Evolutionary conservation across 1,140 invertebrate species (phyloP).

Genomic region (Argopecten irradians): DNA sequence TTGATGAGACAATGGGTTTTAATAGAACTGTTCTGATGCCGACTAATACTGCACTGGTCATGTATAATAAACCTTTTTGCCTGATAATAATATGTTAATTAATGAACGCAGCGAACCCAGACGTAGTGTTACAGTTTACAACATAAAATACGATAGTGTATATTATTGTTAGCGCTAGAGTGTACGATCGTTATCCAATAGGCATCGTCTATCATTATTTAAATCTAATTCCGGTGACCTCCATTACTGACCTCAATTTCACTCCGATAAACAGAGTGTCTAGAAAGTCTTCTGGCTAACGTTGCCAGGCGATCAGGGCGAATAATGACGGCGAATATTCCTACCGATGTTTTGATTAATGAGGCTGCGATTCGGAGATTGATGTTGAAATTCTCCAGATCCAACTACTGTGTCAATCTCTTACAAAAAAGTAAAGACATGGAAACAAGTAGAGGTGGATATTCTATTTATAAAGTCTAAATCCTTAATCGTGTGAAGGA

Average conservation of each 20-base stretch:
- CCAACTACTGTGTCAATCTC: background rate
- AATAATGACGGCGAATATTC: background rate
- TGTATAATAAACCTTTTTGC: no score
- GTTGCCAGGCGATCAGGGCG: background rate
- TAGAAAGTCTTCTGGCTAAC: background rate
- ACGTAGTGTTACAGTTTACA: background rate
- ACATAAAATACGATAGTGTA: background rate
- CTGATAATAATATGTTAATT: no score
- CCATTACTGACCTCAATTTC: background rate
- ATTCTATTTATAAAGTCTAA: background rate
- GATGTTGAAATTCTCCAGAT: slow-evolving; percentile 10
- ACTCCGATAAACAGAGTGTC: background rate
- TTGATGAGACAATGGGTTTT: no score
- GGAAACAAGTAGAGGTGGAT: background rate
- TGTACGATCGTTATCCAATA: slow-evolving; percentile 16
- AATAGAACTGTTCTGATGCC: no score
- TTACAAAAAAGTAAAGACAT: background rate
- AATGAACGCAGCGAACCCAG: background rate
- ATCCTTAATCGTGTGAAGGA: no score
- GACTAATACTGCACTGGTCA: no score
- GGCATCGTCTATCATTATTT: slow-evolving; percentile 12
- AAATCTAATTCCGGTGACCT: slow-evolving; percentile 14
- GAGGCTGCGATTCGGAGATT: background rate
- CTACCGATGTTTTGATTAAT: background rate
- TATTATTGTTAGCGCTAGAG: background rate